Base-by-base conservation (phyloP, 2,888 invertebrate species). In the Anticlea derivata region DNA sequence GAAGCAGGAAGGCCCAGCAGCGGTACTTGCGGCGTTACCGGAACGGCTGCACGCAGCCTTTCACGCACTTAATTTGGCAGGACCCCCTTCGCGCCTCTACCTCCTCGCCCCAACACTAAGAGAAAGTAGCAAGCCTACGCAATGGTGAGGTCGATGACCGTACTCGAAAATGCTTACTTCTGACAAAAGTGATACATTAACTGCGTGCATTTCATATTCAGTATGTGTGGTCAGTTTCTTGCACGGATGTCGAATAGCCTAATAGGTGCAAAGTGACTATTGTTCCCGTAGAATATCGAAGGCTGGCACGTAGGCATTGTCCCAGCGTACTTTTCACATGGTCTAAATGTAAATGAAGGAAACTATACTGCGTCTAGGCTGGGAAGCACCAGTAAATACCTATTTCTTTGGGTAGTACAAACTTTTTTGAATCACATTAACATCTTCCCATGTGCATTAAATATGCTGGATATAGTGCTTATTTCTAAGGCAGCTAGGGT, bases 71-170 rank as follows among this genome's bases (percentile, higher is more conserved):
- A 84, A 87, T 90, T 90, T 86, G 89, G 89, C 83, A 88, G 86
- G 80, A 87, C 81, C 87, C 85, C 86, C 83, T 78, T 78, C 83
- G 67, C 80, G 55, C 80, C 80, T 70, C 79, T 63, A 73, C 65
- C 75, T 73, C 80, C 71, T 77, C 78, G 78, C 75, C 64, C 66
- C 78, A 75, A 71, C 81, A 75, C 68, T 74, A 66, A 86, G 90
- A 89, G 90, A 90, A 90, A 90, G 89, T 88, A 89, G 90, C 86
- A 87, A 79, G 82, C 86, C 87, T 87, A 89, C 88, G 90, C 89
- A 90, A 87, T 86, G 78, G 78, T 85, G 83, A 85, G 89, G 89
- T 89, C 89, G 81, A 80, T 75, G 89, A 83, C 88, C 89, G 83
- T 78, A 86, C 86, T 85, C 87, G 78, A 86, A 90, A 90, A 87